Evolutionary conservation across 1,140 invertebrate species (phyloP), one percentile per base, ranked within the genome.

Genomic region (Pachyrhynchus sulphureomaculatus): DNA sequence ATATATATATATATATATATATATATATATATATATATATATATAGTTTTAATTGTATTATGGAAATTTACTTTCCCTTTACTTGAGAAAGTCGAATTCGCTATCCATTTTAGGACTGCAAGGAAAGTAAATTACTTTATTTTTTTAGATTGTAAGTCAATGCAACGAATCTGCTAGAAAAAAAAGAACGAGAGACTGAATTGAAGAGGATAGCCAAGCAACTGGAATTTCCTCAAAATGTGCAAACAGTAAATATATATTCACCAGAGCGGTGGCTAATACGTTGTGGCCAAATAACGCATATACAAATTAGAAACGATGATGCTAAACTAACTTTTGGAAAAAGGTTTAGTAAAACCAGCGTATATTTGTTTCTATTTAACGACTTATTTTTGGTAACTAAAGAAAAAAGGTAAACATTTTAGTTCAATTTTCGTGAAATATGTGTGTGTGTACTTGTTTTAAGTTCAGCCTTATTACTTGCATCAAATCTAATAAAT

Each of bases 131-230:
- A n/a, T n/a, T n/a, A n/a, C n/a, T n/a, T 18, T 1, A 51, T 70
- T 76, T n/a, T n/a, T n/a, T 34, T 77, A 91, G 85, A 86, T 95
- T 65, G 94, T 95, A 36, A 84, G 83, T 36, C 88, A 95, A 68
- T 97, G 95, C 75, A 96, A 98, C 78, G 95, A 97, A 77, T 93
- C 88, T 26, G 93, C 94, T 0, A 84, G 92, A 69, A 86, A 86
- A 56, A n/a, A 90, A 91, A 77, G 91, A 93, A 72, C 85, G 92
- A 54, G 83, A 90, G 51, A 88, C 90, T 59, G 92, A 96, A 76
- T 85, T 95, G 81, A 84, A 86, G 67, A 80, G 78, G 6, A 77
- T 86, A 24, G 77, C 80, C 26, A 76, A 77, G 36, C 82, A 86
- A 69, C 76, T 95, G 13, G 85, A 91, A 65, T 93, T 94, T 75